These are phyloP conservation scores for Synanceia verrucosa DNA, from an alignment of 2,797 vertebrate genomes.

Conservation along the genomic window DNA sequence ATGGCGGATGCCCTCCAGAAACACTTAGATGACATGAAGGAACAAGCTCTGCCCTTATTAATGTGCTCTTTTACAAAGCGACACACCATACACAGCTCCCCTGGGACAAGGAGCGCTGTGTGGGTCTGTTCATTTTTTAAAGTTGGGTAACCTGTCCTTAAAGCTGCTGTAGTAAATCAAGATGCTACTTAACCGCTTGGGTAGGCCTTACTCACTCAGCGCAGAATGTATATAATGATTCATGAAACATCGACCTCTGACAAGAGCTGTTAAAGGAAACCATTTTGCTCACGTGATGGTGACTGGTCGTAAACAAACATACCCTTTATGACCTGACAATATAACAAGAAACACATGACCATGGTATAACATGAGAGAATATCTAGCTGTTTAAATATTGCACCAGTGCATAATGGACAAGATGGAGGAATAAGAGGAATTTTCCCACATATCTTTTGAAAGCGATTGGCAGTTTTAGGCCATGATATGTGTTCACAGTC, in stretches of 20 bases:
- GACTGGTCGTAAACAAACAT: not conserved
- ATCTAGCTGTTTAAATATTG: not conserved
- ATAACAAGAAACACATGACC: not conserved
- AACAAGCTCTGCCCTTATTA: conserved; percentile 78
- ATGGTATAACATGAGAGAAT: not conserved
- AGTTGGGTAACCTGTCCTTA: conserved; percentile 69
- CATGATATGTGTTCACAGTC: conserved; percentile 69
- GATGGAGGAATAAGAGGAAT: conserved; percentile 26
- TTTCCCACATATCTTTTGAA: conserved; percentile 37
- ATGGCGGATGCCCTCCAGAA: conserved; percentile 71
- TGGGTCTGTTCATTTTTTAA: conserved; percentile 68
- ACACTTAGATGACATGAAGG: conserved; percentile 71
- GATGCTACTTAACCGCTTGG: conserved; percentile 51
- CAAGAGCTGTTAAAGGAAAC: conserved; percentile 1
- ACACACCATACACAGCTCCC: conserved; percentile 51
- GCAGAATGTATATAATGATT: conserved; percentile 48
- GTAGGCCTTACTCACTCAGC: conserved; percentile 49
- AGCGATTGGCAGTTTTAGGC: conserved; percentile 51
- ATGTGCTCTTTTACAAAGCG: conserved; percentile 75
- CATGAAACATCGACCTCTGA: conserved; percentile 27
- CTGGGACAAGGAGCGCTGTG: conserved; percentile 58
- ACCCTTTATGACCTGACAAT: not conserved
- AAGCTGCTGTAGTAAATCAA: conserved; percentile 67
- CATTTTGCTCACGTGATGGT: not conserved
- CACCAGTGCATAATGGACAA: conserved; percentile 1